Percentiles rank a stretch among this genome's conserved stretches.
These are phyloP conservation scores for Rhinogobius similis DNA, from an alignment of 2,113 vertebrate species.

Conservation along the genomic window DNA sequence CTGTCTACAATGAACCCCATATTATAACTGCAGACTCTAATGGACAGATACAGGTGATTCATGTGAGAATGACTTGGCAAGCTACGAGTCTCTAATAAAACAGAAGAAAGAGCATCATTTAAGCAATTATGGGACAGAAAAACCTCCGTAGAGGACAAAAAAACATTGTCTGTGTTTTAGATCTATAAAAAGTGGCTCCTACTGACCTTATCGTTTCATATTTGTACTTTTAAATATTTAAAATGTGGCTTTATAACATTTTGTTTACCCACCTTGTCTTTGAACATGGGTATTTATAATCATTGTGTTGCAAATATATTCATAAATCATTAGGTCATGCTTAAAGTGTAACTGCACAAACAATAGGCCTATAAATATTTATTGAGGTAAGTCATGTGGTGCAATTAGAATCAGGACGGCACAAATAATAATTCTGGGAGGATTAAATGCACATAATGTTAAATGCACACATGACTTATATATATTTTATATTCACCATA, in stretches of 20 bases:
- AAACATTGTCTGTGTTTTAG: neutral
- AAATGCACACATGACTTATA: neutral
- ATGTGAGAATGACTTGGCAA: neutral
- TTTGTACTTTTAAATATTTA: slow-evolving; percentile 9
- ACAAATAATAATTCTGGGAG: slow-evolving; percentile 20
- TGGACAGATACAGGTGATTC: neutral
- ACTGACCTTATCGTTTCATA: slow-evolving; percentile 1
- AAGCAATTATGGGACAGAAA: neutral
- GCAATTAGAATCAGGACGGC: slow-evolving; percentile 39
- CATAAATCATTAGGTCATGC: slow-evolving; percentile 26
- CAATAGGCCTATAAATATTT: slow-evolving; percentile 54
- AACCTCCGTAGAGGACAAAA: neutral
- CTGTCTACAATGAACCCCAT: neutral
- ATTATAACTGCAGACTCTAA: neutral
- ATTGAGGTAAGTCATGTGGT: slow-evolving; percentile 53
- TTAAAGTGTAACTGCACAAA: slow-evolving; percentile 35
- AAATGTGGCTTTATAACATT: slow-evolving; percentile 1
- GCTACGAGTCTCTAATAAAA: neutral
- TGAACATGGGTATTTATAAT: slow-evolving; percentile 22
- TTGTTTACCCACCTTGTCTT: slow-evolving; percentile 11
- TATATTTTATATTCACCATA: slow-evolving; percentile 3
- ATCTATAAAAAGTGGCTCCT: neutral
- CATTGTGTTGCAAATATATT: slow-evolving; percentile 28
- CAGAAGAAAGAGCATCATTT: neutral
- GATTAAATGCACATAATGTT: slow-evolving; percentile 26